phyloP scores from a whole-genome alignment of 1,140 invertebrate genomes.

The Leucophenga varia region DNA sequence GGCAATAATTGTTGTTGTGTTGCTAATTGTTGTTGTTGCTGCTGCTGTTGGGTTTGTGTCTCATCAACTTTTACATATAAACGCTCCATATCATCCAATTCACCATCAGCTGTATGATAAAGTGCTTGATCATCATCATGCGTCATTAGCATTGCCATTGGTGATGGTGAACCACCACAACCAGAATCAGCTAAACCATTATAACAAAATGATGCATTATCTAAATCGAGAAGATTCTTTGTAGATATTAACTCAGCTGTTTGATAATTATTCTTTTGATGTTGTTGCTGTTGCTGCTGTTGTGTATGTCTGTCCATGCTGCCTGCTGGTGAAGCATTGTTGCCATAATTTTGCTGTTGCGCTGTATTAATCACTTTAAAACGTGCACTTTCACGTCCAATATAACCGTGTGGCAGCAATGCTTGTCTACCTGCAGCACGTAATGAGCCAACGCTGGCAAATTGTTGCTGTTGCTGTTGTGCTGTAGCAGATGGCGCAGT shows the following conservation, averaged over 20 bases:
- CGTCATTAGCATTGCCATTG: slow-evolving; percentile 53
- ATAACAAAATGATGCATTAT: slow-evolving; percentile 47
- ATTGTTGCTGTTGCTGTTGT: slow-evolving; percentile 12
- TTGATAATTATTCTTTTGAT: slow-evolving; percentile 10
- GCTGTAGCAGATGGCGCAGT: slow-evolving; percentile 22
- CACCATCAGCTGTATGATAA: slow-evolving; percentile 49
- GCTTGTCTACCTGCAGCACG: too few species aligned
- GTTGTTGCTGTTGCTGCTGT: slow-evolving; percentile 8
- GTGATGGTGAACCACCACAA: slow-evolving; percentile 47
- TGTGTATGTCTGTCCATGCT: slow-evolving; percentile 1
- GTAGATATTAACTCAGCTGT: slow-evolving; percentile 2
- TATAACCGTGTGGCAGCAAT: slow-evolving; percentile 7
- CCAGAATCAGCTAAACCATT: slow-evolving; percentile 50
- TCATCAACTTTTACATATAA: slow-evolving; percentile 51
- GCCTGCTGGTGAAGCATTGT: neutral
- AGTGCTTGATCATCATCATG: slow-evolving; percentile 49
- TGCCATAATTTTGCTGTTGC: slow-evolving; percentile 9
- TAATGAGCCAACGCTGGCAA: slow-evolving; percentile 24
- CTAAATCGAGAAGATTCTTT: slow-evolving; percentile 44
- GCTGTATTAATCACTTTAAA: slow-evolving; percentile 34
- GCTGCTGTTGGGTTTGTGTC: slow-evolving; percentile 9
- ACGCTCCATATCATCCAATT: slow-evolving; percentile 49
- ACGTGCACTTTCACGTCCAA: slow-evolving; percentile 41
- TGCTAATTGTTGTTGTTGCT: slow-evolving; percentile 20
- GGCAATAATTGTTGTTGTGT: slow-evolving; percentile 10